Evolutionary conservation across 2,888 invertebrate species (phyloP), one percentile per base, ranked within the genome.

Genomic region (Drosophila demipolita): DNA sequence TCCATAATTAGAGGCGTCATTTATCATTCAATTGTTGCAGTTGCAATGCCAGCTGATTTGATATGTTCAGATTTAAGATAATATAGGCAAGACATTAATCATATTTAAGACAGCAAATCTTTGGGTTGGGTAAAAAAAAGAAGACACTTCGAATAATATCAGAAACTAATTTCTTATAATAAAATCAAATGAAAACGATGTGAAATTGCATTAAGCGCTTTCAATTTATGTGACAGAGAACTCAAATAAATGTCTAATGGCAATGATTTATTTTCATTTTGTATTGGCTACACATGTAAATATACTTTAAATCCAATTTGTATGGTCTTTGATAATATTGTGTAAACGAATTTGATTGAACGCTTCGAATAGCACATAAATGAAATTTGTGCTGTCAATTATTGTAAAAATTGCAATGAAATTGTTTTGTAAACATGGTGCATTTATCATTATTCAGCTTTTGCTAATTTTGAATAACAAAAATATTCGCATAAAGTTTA

Each of bases 381-480:
- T 33, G n/a, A 62, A 55, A 64, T 62, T 59, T 59, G 33, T 35
- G 35, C 52, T 77, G 66, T 59, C 57, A 80, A 74, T 77, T 74
- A 68, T 53, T 53, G 60, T 66, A 62, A 61, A 66, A 70, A 72
- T 62, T 73, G 73, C 23, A 55, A 45, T 62, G 40, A 42, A 50
- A 63, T 50, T 50, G 50, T 48, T 73, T 50, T 78, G 63, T 60
- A 52, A 75, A 82, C 72, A 77, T 74, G 57, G 23, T 58, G 50
- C 67, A 68, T 83, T 80, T 82, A 69, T 69, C 40, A 20, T 75
- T 48, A 71, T 73, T 45, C 59, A 71, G 66, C 66, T 29, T 29
- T 69, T 70, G 81, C 63, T 72, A 80, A 83, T 80, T 73, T 70
- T n/a, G 48, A 82, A 71, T 66, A 83, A 71, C 76, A 86, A 82